Base-by-base conservation (phyloP, 2,113 vertebrate genomes). In the Odontesthes bonariensis region DNA sequence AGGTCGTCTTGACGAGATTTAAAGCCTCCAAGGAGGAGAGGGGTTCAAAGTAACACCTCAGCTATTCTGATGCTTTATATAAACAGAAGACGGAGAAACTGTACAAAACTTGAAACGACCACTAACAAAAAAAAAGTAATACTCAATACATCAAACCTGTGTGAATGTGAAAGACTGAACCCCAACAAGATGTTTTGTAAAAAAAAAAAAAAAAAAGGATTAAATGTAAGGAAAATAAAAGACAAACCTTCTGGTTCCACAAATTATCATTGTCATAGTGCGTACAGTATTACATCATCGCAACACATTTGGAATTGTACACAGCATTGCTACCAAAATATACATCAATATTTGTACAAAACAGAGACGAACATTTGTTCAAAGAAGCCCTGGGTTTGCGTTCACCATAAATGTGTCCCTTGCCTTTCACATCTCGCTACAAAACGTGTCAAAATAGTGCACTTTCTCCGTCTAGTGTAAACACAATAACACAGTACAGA, bases 311-410 rank as follows among this genome's bases (percentile, higher is more conserved):
- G 17, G 57, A 79, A 31, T 70, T 60, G 57, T 23, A 75, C 52
- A 73, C 79, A 86, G 61, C 19, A 53, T 74, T 38, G 58, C 78
- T 86, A 86, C 87, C 79, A 90, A 92, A 90, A 92, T 89, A 91
- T 82, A 88, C 85, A 89, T 68, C 73, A 53, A 85, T 60, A 89
- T 85, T 75, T 88, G 55, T 82, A 89, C 83, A 87, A 86, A 84
- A 87, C 65, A 85, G 85, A 19, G 17, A 17, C 17, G 51, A 73
- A 75, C 60, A 74, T 72, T 70, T 85, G 71, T 83, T 89, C 70
- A 81, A 87, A 86, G 78, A 82, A 86, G 77, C 78, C 90, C 88
- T 86, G 86, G 85, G 55, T 74, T 89, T 79, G 59, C 49, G 89
- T 81, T 77, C 31, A 38, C 74, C 47, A 70, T 56, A 66, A 63